phyloP scores from a whole-genome alignment of 2,797 vertebrate genomes.

The Malacoraja senta region DNA sequence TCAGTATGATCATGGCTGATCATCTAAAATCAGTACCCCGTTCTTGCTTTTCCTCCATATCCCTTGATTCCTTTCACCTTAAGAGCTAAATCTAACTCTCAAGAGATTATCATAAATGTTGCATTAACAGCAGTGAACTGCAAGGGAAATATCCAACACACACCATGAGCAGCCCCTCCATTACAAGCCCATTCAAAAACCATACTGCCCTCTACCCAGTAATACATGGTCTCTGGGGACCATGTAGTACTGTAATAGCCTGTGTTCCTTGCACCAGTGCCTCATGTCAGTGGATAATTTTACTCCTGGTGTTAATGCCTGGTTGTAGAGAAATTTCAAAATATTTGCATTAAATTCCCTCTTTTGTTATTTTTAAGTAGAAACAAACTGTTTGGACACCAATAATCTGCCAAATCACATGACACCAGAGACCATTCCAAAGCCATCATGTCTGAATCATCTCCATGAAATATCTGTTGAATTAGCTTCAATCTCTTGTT shows the following conservation, averaged over 20 bases:
- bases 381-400: not conserved
- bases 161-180: no score
- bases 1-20: no score
- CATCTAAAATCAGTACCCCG: no score
- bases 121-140: not conserved
- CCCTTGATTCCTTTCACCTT: no score
- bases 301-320: not conserved
- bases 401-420: not conserved
- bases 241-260: not conserved
- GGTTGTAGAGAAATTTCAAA: not conserved
- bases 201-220: not conserved
- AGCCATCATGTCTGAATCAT: not conserved
- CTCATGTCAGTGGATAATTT: not conserved
- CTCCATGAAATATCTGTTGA: not conserved
- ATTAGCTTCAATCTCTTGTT: not conserved
- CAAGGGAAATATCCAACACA: not conserved
- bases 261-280: not conserved
- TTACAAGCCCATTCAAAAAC: not conserved
- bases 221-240: not conserved
- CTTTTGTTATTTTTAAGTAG: not conserved
- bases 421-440: not conserved
- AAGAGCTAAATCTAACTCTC: no score
- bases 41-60: no score
- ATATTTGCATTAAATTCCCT: not conserved
- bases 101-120: not conserved